phyloP scores from a whole-genome alignment of 2,888 invertebrate species.

The Ptilodon capucinus region DNA sequence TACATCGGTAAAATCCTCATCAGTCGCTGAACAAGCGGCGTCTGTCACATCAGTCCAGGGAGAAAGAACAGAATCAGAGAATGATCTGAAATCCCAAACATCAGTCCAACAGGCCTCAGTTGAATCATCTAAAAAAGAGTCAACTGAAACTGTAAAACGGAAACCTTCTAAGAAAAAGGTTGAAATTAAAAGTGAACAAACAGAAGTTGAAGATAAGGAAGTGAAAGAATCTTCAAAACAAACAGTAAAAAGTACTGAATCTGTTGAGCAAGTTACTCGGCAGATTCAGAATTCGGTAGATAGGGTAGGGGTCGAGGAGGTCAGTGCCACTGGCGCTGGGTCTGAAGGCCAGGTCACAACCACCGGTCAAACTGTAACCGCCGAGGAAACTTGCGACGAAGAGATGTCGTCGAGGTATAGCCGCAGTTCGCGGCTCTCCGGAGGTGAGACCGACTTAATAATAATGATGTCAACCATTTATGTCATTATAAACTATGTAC shows the following conservation, averaged over 20 bases:
- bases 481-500: neutral
- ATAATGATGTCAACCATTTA: neutral
- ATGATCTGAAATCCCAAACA: constrained; percentile 17
- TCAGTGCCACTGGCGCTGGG: constrained; percentile 39
- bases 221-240: constrained; percentile 1
- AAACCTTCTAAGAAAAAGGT: constrained; percentile 9
- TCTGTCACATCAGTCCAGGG: neutral
- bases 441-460: constrained; percentile 66
- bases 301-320: constrained; percentile 10
- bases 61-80: constrained; percentile 12
- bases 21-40: constrained; percentile 12
- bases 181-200: constrained; percentile 2
- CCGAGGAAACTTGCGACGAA: constrained; percentile 61
- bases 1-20: too few species aligned
- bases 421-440: constrained; percentile 84
- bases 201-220: constrained; percentile 11
- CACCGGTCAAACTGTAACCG: constrained; percentile 70
- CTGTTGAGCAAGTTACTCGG: constrained; percentile 13
- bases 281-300: neutral
- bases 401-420: constrained; percentile 84
- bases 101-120: constrained; percentile 21
- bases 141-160: constrained; percentile 15
- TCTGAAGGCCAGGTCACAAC: constrained; percentile 34
- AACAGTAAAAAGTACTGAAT: constrained; percentile 3
- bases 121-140: constrained; percentile 19